Evolutionary conservation across 2,888 invertebrate species (phyloP), one percentile per base, ranked within the genome.

Genomic region (Operophtera brumata): DNA sequence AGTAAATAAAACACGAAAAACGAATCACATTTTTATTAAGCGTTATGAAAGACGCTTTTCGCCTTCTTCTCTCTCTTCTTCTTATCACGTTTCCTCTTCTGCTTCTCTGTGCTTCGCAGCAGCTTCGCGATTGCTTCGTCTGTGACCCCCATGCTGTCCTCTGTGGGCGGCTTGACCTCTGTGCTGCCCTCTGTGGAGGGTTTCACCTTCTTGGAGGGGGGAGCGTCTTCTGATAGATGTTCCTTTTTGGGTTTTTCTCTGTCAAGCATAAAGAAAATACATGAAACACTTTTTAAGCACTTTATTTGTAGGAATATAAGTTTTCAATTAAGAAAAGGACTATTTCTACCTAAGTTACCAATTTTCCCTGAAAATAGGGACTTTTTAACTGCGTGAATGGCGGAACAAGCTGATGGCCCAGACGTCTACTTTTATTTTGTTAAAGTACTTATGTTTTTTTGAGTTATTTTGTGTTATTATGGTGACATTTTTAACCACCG

Each of bases 31-130:
- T 8, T 47, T 47, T 61, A 59, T 46, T 73, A 90, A 64, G 86
- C 86, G 72, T 87, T 90, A 77, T 87, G 79, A 56, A 84, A 90
- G 0, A 90, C 78, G 58, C 90, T 90, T 65, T 86, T 90, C 0
- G 82, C 78, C 61, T 84, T 86, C 73, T 83, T 91, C 65, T 86
- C 80, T 2, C 65, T 75, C 47, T 78, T 89, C 65, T 70, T 77
- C 71, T 86, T 82, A 47, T 86, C 86, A 8, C 85, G 67, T 54
- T 76, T 83, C 45, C 74, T 72, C 71, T 89, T 91, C 62, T 75
- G 73, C 67, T 80, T 85, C 75, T 91, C 91, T 0, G 91, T 90
- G 65, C 84, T 90, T 49, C 74, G 70, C 28, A 91, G 77, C 2
- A 91, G 78, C 52, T 85, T 76, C 55, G 73, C 78, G 50, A 91